phyloP scores from a whole-genome alignment of 1,140 invertebrate species.

The Cecropterus lyciades region DNA sequence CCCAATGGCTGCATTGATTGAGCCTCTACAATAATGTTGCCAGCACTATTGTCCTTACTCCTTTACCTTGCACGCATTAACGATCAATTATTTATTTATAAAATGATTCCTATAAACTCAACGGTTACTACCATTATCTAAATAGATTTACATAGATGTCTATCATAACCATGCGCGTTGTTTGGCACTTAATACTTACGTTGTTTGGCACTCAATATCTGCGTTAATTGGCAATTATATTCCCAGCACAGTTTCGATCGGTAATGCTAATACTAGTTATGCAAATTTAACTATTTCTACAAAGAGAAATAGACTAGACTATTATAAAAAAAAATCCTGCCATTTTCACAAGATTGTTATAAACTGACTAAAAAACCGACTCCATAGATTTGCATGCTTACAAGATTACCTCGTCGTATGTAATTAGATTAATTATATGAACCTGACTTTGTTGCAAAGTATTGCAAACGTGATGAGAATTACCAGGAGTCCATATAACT shows the following conservation, averaged over 20 bases:
- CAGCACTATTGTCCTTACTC: not conserved
- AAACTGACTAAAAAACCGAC: not conserved
- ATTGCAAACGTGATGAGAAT: constrained; percentile 31
- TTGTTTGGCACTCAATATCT: constrained; percentile 46
- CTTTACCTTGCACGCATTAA: not conserved
- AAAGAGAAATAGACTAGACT: too few species aligned
- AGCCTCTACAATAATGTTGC: constrained; percentile 34
- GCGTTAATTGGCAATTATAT: constrained; percentile 66
- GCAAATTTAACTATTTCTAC: too few species aligned
- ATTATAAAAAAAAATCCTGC: not conserved
- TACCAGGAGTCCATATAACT: constrained; percentile 23
- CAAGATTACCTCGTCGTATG: constrained; percentile 26
- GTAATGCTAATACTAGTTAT: too few species aligned
- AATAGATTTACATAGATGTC: too few species aligned
- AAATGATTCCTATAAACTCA: too few species aligned
- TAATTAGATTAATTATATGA: constrained; percentile 31
- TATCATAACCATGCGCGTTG: too few species aligned
- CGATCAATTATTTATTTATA: not conserved
- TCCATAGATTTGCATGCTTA: constrained; percentile 7
- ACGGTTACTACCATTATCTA: too few species aligned
- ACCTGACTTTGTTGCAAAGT: constrained; percentile 22
- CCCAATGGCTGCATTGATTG: constrained; percentile 66
- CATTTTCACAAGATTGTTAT: not conserved
- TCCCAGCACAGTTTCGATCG: constrained; percentile 29
- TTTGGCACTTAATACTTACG: not conserved